Conservation (phyloP, 2,888 invertebrate species). For the Poecilobothrus nobilitatus region DNA sequence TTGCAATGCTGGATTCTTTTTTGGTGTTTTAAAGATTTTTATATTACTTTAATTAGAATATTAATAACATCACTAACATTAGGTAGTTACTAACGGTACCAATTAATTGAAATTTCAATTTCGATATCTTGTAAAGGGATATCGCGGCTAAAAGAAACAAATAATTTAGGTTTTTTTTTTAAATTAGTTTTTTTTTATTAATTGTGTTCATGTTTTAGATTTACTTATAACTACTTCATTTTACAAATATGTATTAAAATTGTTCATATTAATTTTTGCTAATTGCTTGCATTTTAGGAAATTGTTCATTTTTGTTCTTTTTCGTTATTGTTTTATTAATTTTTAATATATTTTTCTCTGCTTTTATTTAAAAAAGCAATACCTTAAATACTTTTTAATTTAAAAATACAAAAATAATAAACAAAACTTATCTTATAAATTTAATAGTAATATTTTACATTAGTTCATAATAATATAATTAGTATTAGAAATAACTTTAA, state of each 20-base stretch:
- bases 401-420: background rate
- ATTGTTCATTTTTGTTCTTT: background rate
- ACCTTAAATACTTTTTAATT: background rate
- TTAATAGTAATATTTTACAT: background rate
- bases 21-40: too few relatives aligned
- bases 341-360: background rate
- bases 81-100: too few relatives aligned
- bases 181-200: background rate
- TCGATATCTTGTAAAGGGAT: too few relatives aligned
- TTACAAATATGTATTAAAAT: slow-evolving; percentile 2
- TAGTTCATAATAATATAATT: background rate
- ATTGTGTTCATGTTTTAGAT: background rate
- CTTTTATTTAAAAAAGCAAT: background rate
- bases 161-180: background rate
- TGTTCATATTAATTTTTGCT: slow-evolving; percentile 1
- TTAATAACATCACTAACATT: too few relatives aligned
- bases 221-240: background rate
- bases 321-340: background rate
- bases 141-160: background rate
- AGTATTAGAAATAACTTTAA: background rate
- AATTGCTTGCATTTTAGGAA: background rate
- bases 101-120: too few relatives aligned
- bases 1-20: too few relatives aligned
- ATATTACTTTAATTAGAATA: too few relatives aligned
- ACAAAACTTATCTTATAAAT: background rate